These are phyloP conservation scores for Catocala sponsa DNA, from an alignment of 2,888 invertebrate species.

Conservation along the genomic window DNA sequence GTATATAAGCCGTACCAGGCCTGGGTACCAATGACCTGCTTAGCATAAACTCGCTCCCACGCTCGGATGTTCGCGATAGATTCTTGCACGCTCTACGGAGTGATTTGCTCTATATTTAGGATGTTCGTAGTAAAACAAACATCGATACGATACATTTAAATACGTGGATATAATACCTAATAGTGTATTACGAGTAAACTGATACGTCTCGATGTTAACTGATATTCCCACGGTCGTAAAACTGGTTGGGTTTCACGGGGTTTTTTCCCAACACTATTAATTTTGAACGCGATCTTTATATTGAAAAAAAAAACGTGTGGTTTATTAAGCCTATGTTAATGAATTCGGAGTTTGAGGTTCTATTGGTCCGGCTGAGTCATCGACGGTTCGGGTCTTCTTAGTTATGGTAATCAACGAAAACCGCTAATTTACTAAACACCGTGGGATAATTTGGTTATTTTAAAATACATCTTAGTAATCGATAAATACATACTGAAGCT, in stretches of 20 bases:
- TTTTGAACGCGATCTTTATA: slow-evolving; percentile 53
- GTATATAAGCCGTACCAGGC: slow-evolving; percentile 76
- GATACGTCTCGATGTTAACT: slow-evolving; percentile 54
- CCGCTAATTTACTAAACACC: too few relatives aligned
- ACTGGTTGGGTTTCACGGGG: slow-evolving; percentile 47
- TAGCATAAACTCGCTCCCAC: slow-evolving; percentile 85
- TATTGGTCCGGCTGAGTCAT: slow-evolving; percentile 36
- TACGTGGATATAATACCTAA: slow-evolving; percentile 69
- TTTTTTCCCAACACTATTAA: slow-evolving; percentile 60
- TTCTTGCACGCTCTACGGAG: slow-evolving; percentile 85
- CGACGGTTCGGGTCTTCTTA: slow-evolving; percentile 22
- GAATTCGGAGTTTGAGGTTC: slow-evolving; percentile 15
- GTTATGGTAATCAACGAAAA: too few relatives aligned
- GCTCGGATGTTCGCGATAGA: slow-evolving; percentile 81
- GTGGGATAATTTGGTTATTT: too few relatives aligned
- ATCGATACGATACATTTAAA: slow-evolving; percentile 75
- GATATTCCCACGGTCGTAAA: slow-evolving; percentile 72
- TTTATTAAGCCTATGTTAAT: slow-evolving; percentile 50
- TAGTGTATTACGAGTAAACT: slow-evolving; percentile 52
- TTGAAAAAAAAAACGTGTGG: slow-evolving; percentile 40
- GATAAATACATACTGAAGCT: too few relatives aligned
- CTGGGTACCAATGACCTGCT: slow-evolving; percentile 86
- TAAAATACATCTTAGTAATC: too few relatives aligned
- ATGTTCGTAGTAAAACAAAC: slow-evolving; percentile 82
- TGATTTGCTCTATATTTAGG: slow-evolving; percentile 88